These are phyloP conservation scores for Falco cherrug DNA, from an alignment of 2,797 vertebrate species.

Conservation along the genomic window DNA sequence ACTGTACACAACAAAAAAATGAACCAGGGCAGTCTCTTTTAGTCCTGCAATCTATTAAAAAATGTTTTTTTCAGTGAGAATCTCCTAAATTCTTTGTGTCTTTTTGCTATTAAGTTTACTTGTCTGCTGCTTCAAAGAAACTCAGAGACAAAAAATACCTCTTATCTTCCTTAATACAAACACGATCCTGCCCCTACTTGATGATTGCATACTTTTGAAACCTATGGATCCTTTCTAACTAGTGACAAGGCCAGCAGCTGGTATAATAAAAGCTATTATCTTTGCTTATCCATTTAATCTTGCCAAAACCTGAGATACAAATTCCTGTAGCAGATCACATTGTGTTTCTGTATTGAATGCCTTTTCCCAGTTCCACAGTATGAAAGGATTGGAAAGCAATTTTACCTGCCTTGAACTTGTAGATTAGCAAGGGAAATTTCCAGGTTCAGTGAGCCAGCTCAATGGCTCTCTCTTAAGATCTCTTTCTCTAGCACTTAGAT, in stretches of 20 bases:
- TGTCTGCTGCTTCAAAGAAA: neutral
- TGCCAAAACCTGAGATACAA: neutral
- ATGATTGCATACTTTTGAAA: neutral
- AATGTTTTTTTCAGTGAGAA: neutral
- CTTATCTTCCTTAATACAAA: neutral
- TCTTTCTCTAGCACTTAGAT: neutral
- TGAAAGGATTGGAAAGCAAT: neutral
- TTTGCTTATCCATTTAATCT: neutral
- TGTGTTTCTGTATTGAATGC: neutral
- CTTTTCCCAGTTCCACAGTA: neutral
- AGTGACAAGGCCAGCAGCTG: neutral
- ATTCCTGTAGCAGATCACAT: neutral
- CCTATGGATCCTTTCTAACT: neutral
- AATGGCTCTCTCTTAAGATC: neutral
- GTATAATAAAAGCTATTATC: neutral
- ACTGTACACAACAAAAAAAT: neutral
- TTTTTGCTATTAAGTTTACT: neutral
- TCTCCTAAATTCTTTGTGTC: neutral
- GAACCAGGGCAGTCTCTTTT: neutral
- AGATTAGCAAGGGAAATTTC: neutral
- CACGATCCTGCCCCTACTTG: neutral
- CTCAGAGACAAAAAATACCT: neutral
- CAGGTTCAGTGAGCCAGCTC: neutral
- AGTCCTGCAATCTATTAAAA: neutral
- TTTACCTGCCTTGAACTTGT: neutral